Evolutionary conservation across 2,113 vertebrate genomes (phyloP), one percentile per base, ranked within the genome.

Genomic region (Lichenostomus cassidix): DNA sequence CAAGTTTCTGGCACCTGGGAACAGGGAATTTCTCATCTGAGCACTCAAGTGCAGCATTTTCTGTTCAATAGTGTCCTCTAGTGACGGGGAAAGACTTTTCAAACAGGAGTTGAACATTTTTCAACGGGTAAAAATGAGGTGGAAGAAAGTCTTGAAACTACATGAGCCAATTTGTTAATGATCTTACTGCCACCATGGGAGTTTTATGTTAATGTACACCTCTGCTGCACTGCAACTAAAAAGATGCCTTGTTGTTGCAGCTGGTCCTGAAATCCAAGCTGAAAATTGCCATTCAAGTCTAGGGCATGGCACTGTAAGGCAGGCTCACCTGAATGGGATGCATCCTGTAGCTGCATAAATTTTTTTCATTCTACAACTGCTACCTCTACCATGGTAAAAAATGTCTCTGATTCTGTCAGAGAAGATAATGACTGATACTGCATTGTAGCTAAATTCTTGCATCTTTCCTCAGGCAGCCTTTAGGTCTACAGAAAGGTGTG

Each of bases 21-120:
- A 52, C 20, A 35, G 22, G 39, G 39, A 23, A 23, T 46, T 37
- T 35, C 39, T 31, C n/a, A 52, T 31, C 50, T 39, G 31, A 16
- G 23, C 41, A 25, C 63, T 75, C 68, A 39, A 89, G 33, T 16
- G 56, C 18, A 24, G 33, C 27, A 97, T 98, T 97, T 95, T 97
- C 96, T 97, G 91, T 97, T 96, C 94, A 95, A 92, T 39, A 77
- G 42, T 95, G 96, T 96, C 95, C 97, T 97, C 98, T 98, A 95
- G 86, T n/a, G 97, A 78, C 75, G 55, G 11, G 67, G 87, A 92
- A 94, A 35, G 33, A 70, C 44, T 44, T 75, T 77, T 70, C 79
- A 85, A 80, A 79, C 11, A 4, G 44, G 24, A 74, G 22, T 53
- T 35, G 74, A 96, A 82, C 79, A 41, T 49, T 78, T 80, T 80